phyloP scores from a whole-genome alignment of 2,113 vertebrate genomes.

The Syrmaticus mikado region DNA sequence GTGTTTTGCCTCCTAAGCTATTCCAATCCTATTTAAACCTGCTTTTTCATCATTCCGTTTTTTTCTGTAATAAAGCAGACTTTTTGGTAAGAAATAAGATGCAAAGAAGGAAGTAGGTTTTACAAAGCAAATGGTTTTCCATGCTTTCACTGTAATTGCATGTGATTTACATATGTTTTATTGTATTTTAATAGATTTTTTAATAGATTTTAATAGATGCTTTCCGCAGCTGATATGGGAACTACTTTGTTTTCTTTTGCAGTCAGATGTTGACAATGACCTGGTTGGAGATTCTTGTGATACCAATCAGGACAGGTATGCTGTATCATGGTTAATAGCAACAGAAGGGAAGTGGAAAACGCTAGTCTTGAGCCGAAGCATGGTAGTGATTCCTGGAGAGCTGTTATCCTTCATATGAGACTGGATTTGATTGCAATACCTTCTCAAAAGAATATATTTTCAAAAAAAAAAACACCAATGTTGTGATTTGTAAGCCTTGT shows the following conservation, averaged over 20 bases:
- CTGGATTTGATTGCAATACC: background rate
- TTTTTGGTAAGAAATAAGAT: background rate
- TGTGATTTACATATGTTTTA: background rate
- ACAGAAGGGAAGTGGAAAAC: background rate
- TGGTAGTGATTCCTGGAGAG: background rate
- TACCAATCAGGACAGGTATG: slow-evolving; percentile 97
- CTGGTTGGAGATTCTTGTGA: slow-evolving; percentile 97
- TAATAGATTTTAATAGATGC: background rate
- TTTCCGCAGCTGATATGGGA: background rate
- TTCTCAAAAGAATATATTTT: background rate
- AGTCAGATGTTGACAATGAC: slow-evolving; percentile 95
- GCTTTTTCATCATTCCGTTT: background rate
- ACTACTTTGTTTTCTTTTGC: slow-evolving; percentile 60
- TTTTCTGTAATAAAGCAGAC: background rate
- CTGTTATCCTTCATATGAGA: background rate
- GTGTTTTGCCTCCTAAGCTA: background rate
- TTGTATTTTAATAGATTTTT: background rate
- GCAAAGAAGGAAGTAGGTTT: background rate
- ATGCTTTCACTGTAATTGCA: background rate
- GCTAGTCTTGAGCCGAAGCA: background rate
- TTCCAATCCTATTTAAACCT: background rate
- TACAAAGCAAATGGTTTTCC: background rate
- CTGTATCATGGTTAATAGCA: background rate
- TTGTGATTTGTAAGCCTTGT: background rate
- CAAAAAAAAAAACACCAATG: background rate